These are phyloP conservation scores for Luidia sarsii DNA, from an alignment of 53 echinoderm and acorn worm genomes.

Conservation along the genomic window DNA sequence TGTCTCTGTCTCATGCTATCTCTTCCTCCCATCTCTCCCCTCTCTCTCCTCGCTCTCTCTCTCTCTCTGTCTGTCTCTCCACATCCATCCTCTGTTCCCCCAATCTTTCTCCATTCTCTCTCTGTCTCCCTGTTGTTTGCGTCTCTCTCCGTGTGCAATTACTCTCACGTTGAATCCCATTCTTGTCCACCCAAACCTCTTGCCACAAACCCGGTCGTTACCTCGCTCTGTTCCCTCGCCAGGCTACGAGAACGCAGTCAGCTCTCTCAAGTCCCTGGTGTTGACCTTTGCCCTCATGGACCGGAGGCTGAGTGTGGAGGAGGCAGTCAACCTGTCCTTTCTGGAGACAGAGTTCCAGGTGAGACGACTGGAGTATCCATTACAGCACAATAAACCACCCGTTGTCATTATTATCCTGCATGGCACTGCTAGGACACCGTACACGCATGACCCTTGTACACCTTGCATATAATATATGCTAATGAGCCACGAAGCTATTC, in stretches of 20 bases:
- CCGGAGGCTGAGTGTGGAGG: slow-evolving; percentile 74
- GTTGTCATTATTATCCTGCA: background rate
- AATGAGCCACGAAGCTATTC: no score
- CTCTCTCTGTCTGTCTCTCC: no score
- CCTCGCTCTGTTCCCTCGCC: slow-evolving; percentile 25
- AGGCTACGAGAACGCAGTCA: slow-evolving; percentile 88
- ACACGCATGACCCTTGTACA: background rate
- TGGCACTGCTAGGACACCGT: background rate
- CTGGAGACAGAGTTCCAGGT: slow-evolving; percentile 93
- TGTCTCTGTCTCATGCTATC: no score
- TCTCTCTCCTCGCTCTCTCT: no score
- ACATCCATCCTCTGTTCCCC: no score
- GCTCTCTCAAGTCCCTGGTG: slow-evolving; percentile 82
- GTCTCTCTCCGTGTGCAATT: background rate
- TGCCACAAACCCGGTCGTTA: background rate
- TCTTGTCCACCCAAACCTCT: background rate
- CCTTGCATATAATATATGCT: no score
- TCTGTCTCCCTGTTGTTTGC: no score
- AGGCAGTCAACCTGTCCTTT: slow-evolving; percentile 72
- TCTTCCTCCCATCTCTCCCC: no score
- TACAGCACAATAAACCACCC: background rate
- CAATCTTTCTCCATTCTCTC: no score
- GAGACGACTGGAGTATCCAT: no score
- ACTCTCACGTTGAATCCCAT: no score
- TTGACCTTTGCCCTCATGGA: slow-evolving; percentile 89